These are phyloP conservation scores for Myioborus melanocephalus DNA, from an alignment of 2,797 vertebrate genomes.

Conservation along the genomic window DNA sequence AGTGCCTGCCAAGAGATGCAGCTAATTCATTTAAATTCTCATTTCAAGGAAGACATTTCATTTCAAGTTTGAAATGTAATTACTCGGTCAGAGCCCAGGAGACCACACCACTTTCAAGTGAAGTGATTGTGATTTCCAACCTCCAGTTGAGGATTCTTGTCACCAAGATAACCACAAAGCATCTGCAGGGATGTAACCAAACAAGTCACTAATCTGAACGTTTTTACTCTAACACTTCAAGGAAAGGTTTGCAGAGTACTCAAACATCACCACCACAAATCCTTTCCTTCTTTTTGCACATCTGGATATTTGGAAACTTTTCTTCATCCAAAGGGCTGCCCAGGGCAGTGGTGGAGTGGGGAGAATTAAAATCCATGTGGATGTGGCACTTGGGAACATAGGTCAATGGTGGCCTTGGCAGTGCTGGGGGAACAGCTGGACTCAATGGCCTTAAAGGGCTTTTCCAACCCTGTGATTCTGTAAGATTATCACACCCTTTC, in stretches of 20 bases:
- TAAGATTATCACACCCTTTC: not conserved
- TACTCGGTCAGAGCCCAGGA: slow-evolving; percentile 60
- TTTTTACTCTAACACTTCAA: too few relatives aligned
- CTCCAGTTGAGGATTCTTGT: not conserved
- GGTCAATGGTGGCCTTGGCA: not conserved
- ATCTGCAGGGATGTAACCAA: not conserved
- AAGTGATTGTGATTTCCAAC: not conserved
- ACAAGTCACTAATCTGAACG: fast-evolving
- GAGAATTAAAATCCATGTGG: not conserved
- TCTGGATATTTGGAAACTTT: not conserved
- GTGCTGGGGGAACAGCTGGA: not conserved
- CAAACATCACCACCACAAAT: fast-evolving
- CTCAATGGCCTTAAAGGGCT: fast-evolving
- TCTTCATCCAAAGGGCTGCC: not conserved
- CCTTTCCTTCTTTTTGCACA: not conserved
- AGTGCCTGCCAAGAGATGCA: slow-evolving; percentile 21
- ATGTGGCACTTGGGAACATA: not conserved
- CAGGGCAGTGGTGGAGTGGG: not conserved
- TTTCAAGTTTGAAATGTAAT: slow-evolving; percentile 64
- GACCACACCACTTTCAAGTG: not conserved
- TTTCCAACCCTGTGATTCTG: not conserved
- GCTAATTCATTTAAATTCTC: slow-evolving; percentile 67
- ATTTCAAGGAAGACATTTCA: slow-evolving; percentile 63
- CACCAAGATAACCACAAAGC: fast-evolving
- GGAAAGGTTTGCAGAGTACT: not conserved